Evolutionary conservation across 1,140 invertebrate species (phyloP).

Genomic region (Anastrepha ludens): DNA sequence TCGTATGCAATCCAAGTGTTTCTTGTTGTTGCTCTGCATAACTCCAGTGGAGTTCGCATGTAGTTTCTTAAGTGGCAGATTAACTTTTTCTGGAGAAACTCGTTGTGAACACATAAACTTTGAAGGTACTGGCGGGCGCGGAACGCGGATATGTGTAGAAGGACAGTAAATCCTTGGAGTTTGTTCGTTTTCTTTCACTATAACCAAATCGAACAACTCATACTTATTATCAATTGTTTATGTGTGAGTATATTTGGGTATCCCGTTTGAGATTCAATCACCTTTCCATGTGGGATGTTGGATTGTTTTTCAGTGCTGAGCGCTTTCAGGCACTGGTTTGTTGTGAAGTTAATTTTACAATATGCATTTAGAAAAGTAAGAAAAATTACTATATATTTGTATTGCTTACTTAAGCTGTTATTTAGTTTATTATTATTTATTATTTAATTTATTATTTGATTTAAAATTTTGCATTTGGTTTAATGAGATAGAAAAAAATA

Average conservation of each 20-base stretch:
- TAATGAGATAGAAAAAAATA: too few relatives aligned
- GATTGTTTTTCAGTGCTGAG: not conserved
- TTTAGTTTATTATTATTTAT: too few relatives aligned
- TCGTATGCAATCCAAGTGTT: not conserved
- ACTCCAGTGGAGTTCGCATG: not conserved
- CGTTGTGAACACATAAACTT: not conserved
- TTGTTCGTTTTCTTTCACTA: not conserved
- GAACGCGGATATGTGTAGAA: not conserved
- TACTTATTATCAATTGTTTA: too few relatives aligned
- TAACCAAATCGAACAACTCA: not conserved
- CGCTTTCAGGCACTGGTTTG: not conserved
- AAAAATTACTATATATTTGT: too few relatives aligned
- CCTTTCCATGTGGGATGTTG: not conserved
- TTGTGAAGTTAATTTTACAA: too few relatives aligned
- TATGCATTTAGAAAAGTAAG: too few relatives aligned
- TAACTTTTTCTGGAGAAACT: slow-evolving; percentile 10
- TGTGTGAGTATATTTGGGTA: too few relatives aligned
- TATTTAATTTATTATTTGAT: too few relatives aligned
- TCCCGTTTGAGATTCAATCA: not conserved
- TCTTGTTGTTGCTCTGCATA: not conserved
- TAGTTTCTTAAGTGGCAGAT: slow-evolving; percentile 12
- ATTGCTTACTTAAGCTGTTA: too few relatives aligned
- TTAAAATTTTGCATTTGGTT: too few relatives aligned
- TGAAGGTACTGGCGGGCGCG: not conserved
- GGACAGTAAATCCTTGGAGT: not conserved